Conservation (phyloP, 2,797 vertebrate species). For the Trachops cirrhosus region DNA sequence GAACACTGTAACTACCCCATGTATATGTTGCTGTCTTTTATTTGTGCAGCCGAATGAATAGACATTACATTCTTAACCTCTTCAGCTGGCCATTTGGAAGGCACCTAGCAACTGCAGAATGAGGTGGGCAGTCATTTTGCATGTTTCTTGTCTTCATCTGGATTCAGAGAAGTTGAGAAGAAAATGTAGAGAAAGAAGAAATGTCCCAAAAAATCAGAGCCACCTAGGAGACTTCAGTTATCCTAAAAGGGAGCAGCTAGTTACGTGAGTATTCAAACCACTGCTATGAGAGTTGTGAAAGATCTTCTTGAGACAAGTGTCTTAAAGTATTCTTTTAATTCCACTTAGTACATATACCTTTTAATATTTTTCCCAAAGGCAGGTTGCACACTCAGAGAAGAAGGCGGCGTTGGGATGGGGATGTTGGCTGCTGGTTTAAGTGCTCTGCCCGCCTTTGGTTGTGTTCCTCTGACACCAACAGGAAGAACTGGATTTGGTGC, state of each 20-base stretch:
- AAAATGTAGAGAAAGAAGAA: conserved; percentile 4
- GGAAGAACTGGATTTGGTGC: neutral
- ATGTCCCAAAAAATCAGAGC: neutral
- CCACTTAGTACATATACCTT: neutral
- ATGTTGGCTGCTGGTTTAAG: neutral
- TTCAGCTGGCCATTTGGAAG: neutral
- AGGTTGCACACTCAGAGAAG: neutral
- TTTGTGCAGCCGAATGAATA: neutral
- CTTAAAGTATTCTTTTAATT: neutral
- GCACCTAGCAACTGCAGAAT: neutral
- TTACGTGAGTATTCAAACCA: neutral
- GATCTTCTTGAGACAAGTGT: conserved; percentile 13
- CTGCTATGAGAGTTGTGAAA: neutral
- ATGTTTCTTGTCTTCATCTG: neutral
- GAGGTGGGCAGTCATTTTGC: neutral
- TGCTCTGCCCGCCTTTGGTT: neutral
- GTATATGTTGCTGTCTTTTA: neutral
- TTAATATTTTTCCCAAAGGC: neutral
- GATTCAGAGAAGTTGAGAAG: neutral
- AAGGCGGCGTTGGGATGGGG: neutral
- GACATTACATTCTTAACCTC: neutral
- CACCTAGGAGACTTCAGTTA: neutral
- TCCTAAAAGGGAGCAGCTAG: neutral
- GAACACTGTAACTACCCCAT: neutral
- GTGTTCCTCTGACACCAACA: neutral